Evolutionary conservation across 2,888 invertebrate genomes (phyloP).

Genomic region (Ochlodes sylvanus): DNA sequence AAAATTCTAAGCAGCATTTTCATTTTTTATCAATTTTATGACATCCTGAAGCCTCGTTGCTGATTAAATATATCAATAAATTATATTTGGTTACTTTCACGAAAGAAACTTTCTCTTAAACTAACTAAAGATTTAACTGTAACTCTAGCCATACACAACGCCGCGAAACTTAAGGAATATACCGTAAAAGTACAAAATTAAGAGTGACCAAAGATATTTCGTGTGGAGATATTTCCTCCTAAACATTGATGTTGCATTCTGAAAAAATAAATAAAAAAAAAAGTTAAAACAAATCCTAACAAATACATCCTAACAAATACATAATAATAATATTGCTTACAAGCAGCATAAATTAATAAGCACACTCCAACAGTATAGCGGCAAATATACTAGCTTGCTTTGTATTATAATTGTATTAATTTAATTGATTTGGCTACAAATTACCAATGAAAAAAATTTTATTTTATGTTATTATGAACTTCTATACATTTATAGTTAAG

Average conservation of each 20-base stretch:
- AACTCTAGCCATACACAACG: constrained; percentile 40
- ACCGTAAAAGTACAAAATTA: constrained; percentile 69
- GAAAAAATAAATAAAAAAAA: constrained; percentile 55
- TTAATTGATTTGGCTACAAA: too few relatives aligned
- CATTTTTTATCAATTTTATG: background rate
- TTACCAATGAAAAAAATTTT: too few relatives aligned
- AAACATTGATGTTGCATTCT: constrained; percentile 59
- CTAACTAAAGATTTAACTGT: constrained; percentile 14
- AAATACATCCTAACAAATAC: too few relatives aligned
- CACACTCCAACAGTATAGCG: too few relatives aligned
- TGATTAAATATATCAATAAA: constrained; percentile 41
- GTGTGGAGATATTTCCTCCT: constrained; percentile 60
- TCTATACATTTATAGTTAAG: too few relatives aligned
- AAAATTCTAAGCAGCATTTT: constrained; percentile 1
- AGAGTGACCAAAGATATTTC: constrained; percentile 68
- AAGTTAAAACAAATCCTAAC: background rate
- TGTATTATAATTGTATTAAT: too few relatives aligned
- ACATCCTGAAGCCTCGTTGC: background rate
- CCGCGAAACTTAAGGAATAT: constrained; percentile 60
- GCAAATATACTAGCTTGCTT: too few relatives aligned
- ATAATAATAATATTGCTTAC: too few relatives aligned
- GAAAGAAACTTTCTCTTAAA: constrained; percentile 9
- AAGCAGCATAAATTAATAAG: too few relatives aligned
- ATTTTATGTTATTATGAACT: too few relatives aligned
- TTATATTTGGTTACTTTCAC: constrained; percentile 46